These are phyloP conservation scores for Phragmatobia fuliginosa DNA, from an alignment of 2,888 invertebrate species.

Conservation along the genomic window DNA sequence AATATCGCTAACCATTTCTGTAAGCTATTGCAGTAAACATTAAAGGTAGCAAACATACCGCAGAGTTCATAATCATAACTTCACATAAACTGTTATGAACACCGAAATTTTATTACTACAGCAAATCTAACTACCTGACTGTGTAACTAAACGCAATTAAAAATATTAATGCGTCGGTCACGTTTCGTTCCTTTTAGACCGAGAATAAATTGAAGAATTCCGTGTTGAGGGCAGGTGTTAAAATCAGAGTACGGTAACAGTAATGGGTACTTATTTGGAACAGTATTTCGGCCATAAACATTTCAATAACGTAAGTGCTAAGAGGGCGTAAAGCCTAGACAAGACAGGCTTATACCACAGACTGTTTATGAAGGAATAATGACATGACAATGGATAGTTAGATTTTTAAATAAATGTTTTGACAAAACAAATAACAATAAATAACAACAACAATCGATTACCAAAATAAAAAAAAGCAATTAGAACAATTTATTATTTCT, in stretches of 20 bases:
- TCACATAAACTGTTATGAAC: constrained; percentile 19
- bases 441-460: too few species aligned
- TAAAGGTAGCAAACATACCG: constrained; percentile 17
- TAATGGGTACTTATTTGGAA: constrained; percentile 13
- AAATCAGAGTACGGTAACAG: background rate
- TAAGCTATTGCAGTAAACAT: background rate
- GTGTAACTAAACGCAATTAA: constrained; percentile 38
- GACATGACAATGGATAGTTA: background rate
- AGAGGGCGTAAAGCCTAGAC: background rate
- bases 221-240: constrained; percentile 22
- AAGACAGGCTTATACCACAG: background rate
- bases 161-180: constrained; percentile 37
- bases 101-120: constrained; percentile 23
- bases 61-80: constrained; percentile 26
- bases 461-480: too few species aligned
- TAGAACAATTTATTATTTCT: background rate
- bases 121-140: constrained; percentile 35
- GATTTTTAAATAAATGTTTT: background rate
- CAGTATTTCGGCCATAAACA: background rate
- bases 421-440: too few species aligned
- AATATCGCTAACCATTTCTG: background rate
- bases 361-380: background rate
- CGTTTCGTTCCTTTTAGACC: constrained; percentile 31
- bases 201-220: constrained; percentile 17
- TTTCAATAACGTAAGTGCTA: background rate